Conservation (phyloP, 2,113 vertebrate genomes). For the Epinephelus lanceolatus region DNA sequence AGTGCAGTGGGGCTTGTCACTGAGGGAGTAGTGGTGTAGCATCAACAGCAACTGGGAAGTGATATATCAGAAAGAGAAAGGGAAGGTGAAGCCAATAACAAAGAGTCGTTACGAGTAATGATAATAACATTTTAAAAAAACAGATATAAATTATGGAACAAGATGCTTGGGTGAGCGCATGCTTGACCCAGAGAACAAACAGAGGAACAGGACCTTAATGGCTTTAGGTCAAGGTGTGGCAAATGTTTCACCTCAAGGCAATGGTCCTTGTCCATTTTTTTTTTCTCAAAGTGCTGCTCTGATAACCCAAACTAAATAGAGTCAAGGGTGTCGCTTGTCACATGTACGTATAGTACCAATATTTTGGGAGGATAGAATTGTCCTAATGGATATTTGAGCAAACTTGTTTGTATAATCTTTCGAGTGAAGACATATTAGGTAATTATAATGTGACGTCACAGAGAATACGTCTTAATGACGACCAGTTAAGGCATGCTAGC, state of each 20-base stretch:
- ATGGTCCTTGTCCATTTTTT: too few relatives aligned
- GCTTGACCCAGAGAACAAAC: neutral
- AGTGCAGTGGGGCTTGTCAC: neutral
- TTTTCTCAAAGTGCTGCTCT: neutral
- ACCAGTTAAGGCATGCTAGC: too few relatives aligned
- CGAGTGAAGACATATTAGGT: too few relatives aligned
- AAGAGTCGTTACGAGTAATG: neutral
- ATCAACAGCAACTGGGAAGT: neutral
- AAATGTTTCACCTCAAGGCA: neutral
- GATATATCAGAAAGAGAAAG: slow-evolving; percentile 5
- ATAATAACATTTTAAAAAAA: neutral
- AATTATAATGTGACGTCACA: too few relatives aligned
- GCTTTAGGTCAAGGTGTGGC: neutral
- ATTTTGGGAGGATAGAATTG: too few relatives aligned
- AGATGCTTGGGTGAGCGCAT: neutral
- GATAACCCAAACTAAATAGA: neutral
- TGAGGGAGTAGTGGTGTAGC: neutral
- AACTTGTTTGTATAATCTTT: too few relatives aligned
- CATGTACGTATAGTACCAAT: too few relatives aligned
- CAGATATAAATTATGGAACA: neutral
- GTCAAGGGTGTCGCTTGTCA: neutral
- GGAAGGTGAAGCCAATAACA: neutral
- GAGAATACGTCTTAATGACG: too few relatives aligned
- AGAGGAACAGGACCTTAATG: neutral
- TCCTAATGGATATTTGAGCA: too few relatives aligned